Conservation (phyloP, 2,113 vertebrate species). For the Mormyrus lacerda region DNA sequence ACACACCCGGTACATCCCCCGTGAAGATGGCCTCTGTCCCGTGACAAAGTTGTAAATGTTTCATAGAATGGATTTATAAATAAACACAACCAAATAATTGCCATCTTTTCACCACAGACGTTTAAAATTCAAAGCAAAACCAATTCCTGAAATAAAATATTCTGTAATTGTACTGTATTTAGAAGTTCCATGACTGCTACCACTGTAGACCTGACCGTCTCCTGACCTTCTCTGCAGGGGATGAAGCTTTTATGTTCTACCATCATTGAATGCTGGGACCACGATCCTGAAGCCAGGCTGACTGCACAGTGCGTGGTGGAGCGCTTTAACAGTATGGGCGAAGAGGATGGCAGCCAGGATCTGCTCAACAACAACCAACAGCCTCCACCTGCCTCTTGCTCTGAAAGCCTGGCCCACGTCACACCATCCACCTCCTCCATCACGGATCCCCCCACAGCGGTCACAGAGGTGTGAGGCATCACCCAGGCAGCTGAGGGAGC, state of each 20-base stretch:
- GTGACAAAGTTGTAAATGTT: not conserved
- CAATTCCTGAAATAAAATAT: not conserved
- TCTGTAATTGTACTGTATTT: not conserved
- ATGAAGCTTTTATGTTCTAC: conserved; percentile 77
- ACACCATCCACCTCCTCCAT: conserved; percentile 21
- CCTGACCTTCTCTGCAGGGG: conserved; percentile 54
- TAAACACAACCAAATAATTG: not conserved
- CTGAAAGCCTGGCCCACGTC: not conserved
- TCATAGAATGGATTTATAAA: not conserved
- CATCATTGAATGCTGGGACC: conserved; percentile 83
- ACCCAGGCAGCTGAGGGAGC: not conserved
- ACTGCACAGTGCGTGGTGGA: conserved; percentile 83
- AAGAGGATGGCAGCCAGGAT: conserved; percentile 51
- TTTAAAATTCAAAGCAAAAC: not conserved
- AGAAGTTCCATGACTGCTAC: not conserved
- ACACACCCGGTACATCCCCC: conserved; percentile 63
- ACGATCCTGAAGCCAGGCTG: conserved; percentile 83
- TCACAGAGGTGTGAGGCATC: conserved; percentile 30
- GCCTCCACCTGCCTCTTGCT: not conserved
- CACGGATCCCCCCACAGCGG: conserved; percentile 19
- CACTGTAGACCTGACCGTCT: not conserved
- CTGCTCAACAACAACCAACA: conserved; percentile 48
- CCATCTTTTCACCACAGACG: not conserved
- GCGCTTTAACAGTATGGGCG: conserved; percentile 65
- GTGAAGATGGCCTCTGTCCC: not conserved